Base-by-base conservation (phyloP, 2,113 vertebrate genomes). In the Eurystomus gularis region DNA sequence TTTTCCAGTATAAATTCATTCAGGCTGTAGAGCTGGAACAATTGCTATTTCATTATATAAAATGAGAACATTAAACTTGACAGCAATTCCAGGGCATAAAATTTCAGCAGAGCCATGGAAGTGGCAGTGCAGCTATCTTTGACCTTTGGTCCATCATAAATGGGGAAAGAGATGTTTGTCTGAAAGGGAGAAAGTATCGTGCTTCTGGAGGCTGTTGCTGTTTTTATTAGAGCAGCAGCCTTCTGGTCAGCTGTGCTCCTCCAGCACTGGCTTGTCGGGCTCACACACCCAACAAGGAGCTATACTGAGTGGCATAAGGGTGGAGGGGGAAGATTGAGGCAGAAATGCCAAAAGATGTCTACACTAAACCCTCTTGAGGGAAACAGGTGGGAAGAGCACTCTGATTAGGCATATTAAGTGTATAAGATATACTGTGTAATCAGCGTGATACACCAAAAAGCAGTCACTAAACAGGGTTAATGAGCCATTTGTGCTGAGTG, bases 11-110 rank as follows among this genome's bases (percentile, higher is more conserved):
- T 91, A 51, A 89, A 91, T 91, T 87, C 70, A 40, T 69, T 42
- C 69, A 79, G 52, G 77, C 57, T 87, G 48, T 61, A 89, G 77
- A 89, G 77, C 78, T 82, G 81, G 35, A 94, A 85, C 86, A 65
- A 69, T 71, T 93, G 69, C 62, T 91, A 13, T 89, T 94, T 91
- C 46, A 29, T 89, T 89, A 35, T 76, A 80, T 94, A 77, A 93
- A 96, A 94, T 46, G 58, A 48, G 79, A 94, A 72, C 70, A 51
- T 94, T 84, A 86, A 93, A 92, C 83, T 46, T 89, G 86, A 91
- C 88, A 83, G 96, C 88, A 89, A 96, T 94, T 92, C 49, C 88
- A 94, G 80, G 62, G 66, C 86, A 91, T 82, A 94, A 89, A 86
- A 94, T 80, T 92, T 82, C 57, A 82, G 52, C 77, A 64, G 83